Percentiles rank a stretch among this genome's conserved stretches.
phyloP scores from a whole-genome alignment of 1,140 invertebrate genomes.

The Glomeris maerens region DNA sequence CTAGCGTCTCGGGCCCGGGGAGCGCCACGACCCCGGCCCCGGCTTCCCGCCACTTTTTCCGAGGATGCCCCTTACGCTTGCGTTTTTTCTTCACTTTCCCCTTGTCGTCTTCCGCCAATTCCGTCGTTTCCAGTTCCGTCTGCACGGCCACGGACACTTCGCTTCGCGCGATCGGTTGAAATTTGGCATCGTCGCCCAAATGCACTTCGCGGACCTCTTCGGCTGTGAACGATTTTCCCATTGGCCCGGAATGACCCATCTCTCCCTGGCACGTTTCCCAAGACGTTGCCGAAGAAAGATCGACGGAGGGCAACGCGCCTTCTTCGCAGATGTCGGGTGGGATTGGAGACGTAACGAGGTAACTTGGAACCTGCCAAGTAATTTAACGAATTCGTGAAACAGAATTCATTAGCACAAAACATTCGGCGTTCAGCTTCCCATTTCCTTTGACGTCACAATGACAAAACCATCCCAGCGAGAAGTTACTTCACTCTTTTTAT shows the following conservation, averaged over 20 bases:
- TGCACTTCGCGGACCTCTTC: constrained; percentile 2
- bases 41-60: background rate
- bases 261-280: too few relatives aligned
- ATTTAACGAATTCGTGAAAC: too few relatives aligned
- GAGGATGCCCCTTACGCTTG: constrained; percentile 16
- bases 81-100: constrained; percentile 14
- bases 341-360: constrained; percentile 34
- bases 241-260: background rate
- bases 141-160: constrained; percentile 12
- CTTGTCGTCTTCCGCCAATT: constrained; percentile 6
- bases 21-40: constrained; percentile 6
- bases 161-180: background rate
- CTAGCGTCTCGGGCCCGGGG: constrained; percentile 4
- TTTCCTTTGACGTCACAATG: too few relatives aligned
- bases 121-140: constrained; percentile 12
- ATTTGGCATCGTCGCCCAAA: background rate
- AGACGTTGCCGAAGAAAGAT: too few relatives aligned
- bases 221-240: background rate
- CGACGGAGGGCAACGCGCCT: constrained; percentile 11
- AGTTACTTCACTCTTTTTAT: too few relatives aligned
- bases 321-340: constrained; percentile 20
- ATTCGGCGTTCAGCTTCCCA: too few relatives aligned
- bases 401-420: too few relatives aligned
- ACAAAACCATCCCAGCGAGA: too few relatives aligned
- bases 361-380: constrained; percentile 24